A percentile compares a stretch with the other conserved stretches of the same genome.
These are phyloP conservation scores for Benitochromis conjunctus DNA, from an alignment of 2,113 vertebrate species.

Conservation along the genomic window DNA sequence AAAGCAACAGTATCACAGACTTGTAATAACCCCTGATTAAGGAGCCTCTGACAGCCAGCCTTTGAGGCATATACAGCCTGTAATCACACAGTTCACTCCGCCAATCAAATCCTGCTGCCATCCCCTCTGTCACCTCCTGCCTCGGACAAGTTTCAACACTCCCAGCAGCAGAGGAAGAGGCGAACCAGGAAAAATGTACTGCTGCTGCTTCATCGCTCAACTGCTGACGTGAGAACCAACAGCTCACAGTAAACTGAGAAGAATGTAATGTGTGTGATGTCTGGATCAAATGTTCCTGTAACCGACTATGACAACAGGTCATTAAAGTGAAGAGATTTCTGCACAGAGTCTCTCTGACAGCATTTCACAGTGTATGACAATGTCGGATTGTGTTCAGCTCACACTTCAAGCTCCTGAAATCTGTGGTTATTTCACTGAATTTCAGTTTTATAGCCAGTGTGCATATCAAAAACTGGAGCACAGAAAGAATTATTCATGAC, in stretches of 20 bases:
- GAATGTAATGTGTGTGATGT: neutral
- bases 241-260: neutral
- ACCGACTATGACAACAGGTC: neutral
- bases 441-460: neutral
- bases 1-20: neutral
- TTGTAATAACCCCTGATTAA: neutral
- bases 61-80: neutral
- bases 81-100: neutral
- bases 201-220: neutral
- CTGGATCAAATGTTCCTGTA: neutral
- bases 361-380: neutral
- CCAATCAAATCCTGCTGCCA: neutral
- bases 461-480: neutral
- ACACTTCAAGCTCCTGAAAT: neutral
- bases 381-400: neutral
- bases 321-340: neutral
- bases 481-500: neutral
- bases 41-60: neutral
- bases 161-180: neutral
- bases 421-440: neutral
- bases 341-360: neutral
- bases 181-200: neutral
- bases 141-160: slow-evolving; percentile 37
- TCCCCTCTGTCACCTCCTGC: neutral
- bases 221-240: neutral